Conservation (phyloP, 1,140 invertebrate species). For the Nasonia longicornis region DNA sequence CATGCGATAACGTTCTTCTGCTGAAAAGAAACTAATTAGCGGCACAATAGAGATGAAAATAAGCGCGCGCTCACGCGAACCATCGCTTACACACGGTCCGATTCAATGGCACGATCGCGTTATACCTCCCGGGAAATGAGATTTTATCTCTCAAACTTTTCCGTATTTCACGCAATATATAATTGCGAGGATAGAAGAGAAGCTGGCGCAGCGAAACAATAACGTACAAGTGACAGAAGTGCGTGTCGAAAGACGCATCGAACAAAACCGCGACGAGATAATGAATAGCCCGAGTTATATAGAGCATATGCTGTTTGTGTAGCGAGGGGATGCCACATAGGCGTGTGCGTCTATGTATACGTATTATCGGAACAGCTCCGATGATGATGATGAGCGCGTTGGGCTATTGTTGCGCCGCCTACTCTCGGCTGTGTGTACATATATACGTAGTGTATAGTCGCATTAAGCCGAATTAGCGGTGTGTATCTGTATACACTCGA, state of each 20-base stretch:
- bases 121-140: not conserved
- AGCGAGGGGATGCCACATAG: not conserved
- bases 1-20: not conserved
- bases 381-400: not conserved
- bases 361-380: not conserved
- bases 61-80: not conserved
- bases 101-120: conserved; percentile 6
- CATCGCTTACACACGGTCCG: not conserved
- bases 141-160: conserved; percentile 7
- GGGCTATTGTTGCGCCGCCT: not conserved
- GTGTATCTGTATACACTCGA: not conserved
- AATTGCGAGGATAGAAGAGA: not conserved
- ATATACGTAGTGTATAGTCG: not conserved
- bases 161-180: not conserved
- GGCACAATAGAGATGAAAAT: not conserved
- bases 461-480: conserved; percentile 1
- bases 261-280: not conserved
- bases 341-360: not conserved
- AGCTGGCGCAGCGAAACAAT: too few relatives aligned
- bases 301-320: not conserved
- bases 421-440: too few relatives aligned
- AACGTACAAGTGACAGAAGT: not conserved
- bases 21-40: conserved; percentile 9
- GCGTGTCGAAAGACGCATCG: not conserved
- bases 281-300: not conserved